A percentile compares a stretch with the other conserved stretches of the same genome.
Conservation (phyloP, 2,888 invertebrate species). For the Plagiodera versicolora region DNA sequence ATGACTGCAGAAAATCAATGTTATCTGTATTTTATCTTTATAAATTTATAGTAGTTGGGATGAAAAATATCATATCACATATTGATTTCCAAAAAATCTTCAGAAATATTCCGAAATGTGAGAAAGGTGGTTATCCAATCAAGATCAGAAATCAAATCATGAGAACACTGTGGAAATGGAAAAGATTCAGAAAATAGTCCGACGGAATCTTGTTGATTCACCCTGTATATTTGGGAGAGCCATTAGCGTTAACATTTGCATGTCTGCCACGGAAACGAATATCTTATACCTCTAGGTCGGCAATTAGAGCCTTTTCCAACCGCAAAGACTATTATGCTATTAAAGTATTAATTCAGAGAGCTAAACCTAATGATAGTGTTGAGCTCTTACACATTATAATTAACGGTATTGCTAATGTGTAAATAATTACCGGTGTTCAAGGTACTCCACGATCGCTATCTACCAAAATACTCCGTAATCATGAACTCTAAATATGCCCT, state of each 20-base stretch:
- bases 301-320: conserved; percentile 40
- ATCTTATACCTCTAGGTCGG: conserved; percentile 18
- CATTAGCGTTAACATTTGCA: conserved; percentile 25
- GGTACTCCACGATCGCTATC: conserved; percentile 52
- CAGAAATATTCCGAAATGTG: too few species aligned
- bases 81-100: too few species aligned
- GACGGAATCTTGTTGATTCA: too few species aligned
- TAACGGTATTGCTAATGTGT: conserved; percentile 55
- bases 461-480: conserved; percentile 45
- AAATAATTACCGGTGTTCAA: conserved; percentile 54
- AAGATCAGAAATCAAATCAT: too few species aligned
- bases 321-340: conserved; percentile 47
- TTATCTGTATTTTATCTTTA: too few species aligned
- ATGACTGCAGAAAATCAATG: too few species aligned
- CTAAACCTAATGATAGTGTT: conserved; percentile 52
- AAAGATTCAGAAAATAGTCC: too few species aligned
- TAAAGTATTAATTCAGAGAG: conserved; percentile 55
- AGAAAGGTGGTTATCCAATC: too few species aligned
- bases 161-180: too few species aligned
- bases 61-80: too few species aligned
- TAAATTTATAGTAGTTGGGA: too few species aligned
- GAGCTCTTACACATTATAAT: conserved; percentile 52
- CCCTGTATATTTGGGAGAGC: too few species aligned
- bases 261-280: conserved; percentile 12
- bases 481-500: conserved; percentile 42